Percentiles rank a stretch among this genome's conserved stretches.
Conservation (phyloP, 2,888 invertebrate genomes). For the Andrena chrysosceles region DNA sequence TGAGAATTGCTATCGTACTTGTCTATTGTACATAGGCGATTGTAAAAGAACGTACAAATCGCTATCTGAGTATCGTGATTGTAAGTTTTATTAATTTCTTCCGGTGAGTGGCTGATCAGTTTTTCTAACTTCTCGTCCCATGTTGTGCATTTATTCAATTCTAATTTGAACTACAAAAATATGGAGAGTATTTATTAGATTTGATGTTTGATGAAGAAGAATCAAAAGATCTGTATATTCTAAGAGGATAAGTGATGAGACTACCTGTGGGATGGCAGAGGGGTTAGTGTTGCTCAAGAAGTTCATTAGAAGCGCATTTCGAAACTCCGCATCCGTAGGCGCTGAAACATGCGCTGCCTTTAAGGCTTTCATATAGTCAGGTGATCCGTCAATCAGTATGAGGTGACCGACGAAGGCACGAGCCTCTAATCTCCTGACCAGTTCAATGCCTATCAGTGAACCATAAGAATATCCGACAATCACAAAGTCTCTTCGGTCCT, state of each 20-base stretch:
- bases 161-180: constrained; percentile 74
- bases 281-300: constrained; percentile 86
- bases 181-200: neutral
- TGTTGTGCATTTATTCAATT: constrained; percentile 86
- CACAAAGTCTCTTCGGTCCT: no score
- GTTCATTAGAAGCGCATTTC: constrained; percentile 87
- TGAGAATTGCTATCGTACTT: constrained; percentile 84
- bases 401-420: no score
- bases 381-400: no score
- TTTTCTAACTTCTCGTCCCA: constrained; percentile 87
- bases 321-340: constrained; percentile 86
- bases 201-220: no score
- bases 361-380: no score
- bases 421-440: no score
- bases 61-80: constrained; percentile 8
- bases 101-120: constrained; percentile 79
- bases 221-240: neutral
- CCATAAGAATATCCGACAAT: no score
- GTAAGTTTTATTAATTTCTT: neutral
- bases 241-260: neutral
- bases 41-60: constrained; percentile 44
- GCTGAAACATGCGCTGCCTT: constrained; percentile 81
- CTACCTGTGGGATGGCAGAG: constrained; percentile 84
- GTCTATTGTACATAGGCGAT: neutral
- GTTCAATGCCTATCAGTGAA: no score